Evolutionary conservation across 2,888 invertebrate species (phyloP), one percentile per base, ranked within the genome.

Genomic region (Drosophila tripunctata): DNA sequence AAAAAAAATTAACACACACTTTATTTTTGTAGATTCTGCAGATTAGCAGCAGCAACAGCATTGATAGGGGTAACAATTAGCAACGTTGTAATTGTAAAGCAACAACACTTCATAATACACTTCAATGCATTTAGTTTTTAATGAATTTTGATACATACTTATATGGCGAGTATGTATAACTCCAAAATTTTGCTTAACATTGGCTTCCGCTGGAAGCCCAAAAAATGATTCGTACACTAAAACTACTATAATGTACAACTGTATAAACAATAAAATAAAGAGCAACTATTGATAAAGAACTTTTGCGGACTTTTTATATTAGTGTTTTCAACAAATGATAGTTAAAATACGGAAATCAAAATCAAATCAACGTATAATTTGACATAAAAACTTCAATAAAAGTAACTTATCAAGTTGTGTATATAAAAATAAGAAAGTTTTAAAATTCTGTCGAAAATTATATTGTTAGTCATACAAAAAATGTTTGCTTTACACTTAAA

Each of bases 91-190:
- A 51, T 41, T 12, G 50, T 56, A 48, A 56, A 44, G 21, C 5
- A 15, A 36, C 40, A 40, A 56, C 40, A 31, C 35, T n/a, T n/a
- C n/a, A 41, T 12, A 22, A 27, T 4, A 52, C 14, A 24, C 15
- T 74, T 62, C 62, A 64, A 64, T 80, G 81, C 67, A 78, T 83
- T 80, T 78, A 78, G 80, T 40, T 61, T 52, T 62, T 61, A 72
- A 69, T 31, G 21, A 22, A 15, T 36, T 38, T 21, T n/a, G n/a
- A n/a, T n/a, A n/a, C n/a, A n/a, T n/a, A n/a, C n/a, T n/a, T n/a
- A n/a, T n/a, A 36, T 21, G 21, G 21, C 27, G 48, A 60, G 24
- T 8, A 36, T 19, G 14, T 38, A 27, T n/a, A 27, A 48, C 44
- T 38, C 21, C 14, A 14, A 2, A 15, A 19, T 21, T 55, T 60